Percentiles rank a stretch among this genome's conserved stretches.
These are phyloP conservation scores for Sisor rabdophorus DNA, from an alignment of 2,113 vertebrate species.

Conservation along the genomic window DNA sequence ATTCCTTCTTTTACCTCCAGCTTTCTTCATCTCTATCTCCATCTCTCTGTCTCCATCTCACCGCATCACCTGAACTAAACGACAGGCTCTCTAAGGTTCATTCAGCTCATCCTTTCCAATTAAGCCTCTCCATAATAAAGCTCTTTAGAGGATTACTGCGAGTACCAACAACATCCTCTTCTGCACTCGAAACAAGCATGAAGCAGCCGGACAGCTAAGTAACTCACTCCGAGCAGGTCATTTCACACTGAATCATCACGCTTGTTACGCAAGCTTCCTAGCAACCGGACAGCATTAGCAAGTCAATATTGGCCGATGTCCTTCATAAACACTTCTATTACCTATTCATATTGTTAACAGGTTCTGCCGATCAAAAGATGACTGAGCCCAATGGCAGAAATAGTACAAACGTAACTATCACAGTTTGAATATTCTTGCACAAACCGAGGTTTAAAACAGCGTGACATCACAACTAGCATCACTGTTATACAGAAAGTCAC, in stretches of 20 bases:
- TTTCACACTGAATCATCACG: slow-evolving; percentile 37
- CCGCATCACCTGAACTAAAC: slow-evolving; percentile 30
- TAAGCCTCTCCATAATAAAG: slow-evolving; percentile 14
- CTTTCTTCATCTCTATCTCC: not conserved
- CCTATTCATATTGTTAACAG: no score
- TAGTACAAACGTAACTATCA: no score
- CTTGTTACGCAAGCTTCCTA: slow-evolving; percentile 24
- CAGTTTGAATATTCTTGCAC: not conserved
- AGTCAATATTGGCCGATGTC: slow-evolving; percentile 8
- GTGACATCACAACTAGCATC: not conserved
- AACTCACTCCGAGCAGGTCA: slow-evolving; percentile 28
- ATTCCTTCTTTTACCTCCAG: no score
- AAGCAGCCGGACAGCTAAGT: slow-evolving; percentile 21
- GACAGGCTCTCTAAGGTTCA: slow-evolving; percentile 35
- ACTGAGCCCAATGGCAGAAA: no score
- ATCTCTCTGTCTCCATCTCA: slow-evolving; percentile 41
- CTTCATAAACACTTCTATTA: slow-evolving; percentile 29
- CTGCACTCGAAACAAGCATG: slow-evolving; percentile 32
- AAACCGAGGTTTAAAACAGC: not conserved
- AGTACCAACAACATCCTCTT: slow-evolving; percentile 13
- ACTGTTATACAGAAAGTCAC: not conserved
- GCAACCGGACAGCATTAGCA: slow-evolving; percentile 20
- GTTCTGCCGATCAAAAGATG: no score
- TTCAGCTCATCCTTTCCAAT: slow-evolving; percentile 29
- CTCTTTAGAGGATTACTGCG: slow-evolving; percentile 32